Percentiles rank a stretch among this genome's conserved stretches.
Evolutionary conservation across 1,140 invertebrate genomes (phyloP).

Genomic region (Pogonomyrmex barbatus): DNA sequence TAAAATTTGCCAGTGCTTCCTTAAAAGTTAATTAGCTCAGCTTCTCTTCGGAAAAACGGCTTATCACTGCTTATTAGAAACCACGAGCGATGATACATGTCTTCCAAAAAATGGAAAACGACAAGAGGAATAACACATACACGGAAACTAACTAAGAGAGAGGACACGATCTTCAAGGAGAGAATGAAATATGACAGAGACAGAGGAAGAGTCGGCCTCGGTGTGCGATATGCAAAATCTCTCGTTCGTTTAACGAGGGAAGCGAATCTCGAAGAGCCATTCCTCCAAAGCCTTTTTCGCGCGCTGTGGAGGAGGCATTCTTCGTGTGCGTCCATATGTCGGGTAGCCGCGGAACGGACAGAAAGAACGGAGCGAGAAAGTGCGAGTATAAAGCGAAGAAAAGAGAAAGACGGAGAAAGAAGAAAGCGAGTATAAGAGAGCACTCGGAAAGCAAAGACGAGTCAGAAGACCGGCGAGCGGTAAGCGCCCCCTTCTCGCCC

Average conservation of each 20-base stretch:
- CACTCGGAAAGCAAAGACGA: conserved; percentile 35
- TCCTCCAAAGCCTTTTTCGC: conserved; percentile 76
- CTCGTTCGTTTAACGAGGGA: conserved; percentile 85
- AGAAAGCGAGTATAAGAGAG: conserved; percentile 7
- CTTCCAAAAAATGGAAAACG: conserved; percentile 30
- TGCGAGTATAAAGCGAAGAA: neutral
- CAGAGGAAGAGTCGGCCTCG: conserved; percentile 19
- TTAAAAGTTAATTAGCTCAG: neutral
- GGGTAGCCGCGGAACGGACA: conserved; percentile 46
- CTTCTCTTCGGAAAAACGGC: neutral
- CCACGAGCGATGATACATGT: neutral
- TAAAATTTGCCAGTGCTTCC: neutral
- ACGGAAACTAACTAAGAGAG: neutral
- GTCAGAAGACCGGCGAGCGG: conserved; percentile 49
- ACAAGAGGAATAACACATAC: neutral
- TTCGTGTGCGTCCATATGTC: conserved; percentile 79
- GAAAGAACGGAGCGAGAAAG: conserved; percentile 23
- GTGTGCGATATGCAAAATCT: conserved; percentile 81
- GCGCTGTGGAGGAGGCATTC: conserved; percentile 66
- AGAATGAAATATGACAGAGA: conserved; percentile 6
- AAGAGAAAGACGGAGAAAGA: conserved; percentile 22
- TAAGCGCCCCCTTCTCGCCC: conserved; percentile 46
- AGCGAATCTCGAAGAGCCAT: conserved; percentile 83
- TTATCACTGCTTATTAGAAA: conserved; percentile 31
- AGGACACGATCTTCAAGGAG: conserved; percentile 37